Conservation (phyloP, 1,140 invertebrate genomes). For the Ladona fulva region DNA sequence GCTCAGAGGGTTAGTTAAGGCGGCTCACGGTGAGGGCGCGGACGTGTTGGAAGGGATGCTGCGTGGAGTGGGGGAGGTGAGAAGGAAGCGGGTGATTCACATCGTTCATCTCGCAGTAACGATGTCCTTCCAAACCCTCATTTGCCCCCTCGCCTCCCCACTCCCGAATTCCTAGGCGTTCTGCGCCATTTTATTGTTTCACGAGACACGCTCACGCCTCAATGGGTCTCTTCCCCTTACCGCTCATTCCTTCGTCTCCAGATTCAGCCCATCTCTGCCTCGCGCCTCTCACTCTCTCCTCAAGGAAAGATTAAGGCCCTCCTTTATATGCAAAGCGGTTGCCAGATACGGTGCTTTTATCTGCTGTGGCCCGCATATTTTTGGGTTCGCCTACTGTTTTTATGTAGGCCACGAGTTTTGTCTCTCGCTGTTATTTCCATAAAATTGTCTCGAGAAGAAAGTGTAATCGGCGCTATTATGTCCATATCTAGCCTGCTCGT, state of each 20-base stretch:
- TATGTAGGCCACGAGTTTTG: too few relatives aligned
- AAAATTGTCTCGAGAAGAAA: too few relatives aligned
- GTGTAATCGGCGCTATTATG: too few relatives aligned
- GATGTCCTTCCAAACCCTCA: neutral
- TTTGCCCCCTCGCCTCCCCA: neutral
- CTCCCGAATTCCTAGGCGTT: neutral
- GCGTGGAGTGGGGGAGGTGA: neutral
- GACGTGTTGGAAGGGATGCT: neutral
- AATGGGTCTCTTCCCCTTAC: neutral
- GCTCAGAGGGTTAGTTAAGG: neutral
- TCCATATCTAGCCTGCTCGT: too few relatives aligned
- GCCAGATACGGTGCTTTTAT: neutral
- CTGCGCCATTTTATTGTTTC: neutral
- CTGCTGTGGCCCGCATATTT: neutral
- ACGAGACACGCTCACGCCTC: neutral
- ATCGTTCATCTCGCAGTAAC: neutral
- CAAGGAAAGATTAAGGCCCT: neutral
- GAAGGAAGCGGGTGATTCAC: neutral
- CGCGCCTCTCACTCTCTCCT: neutral
- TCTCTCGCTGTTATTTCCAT: too few relatives aligned
- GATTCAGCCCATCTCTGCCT: neutral
- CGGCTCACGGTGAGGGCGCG: neutral
- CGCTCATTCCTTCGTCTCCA: neutral
- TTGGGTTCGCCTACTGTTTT: neutral
- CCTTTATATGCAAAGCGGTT: neutral